Percentiles rank a stretch among this genome's conserved stretches.
Conservation (phyloP, 2,113 vertebrate genomes). For the Mungos mungo region DNA sequence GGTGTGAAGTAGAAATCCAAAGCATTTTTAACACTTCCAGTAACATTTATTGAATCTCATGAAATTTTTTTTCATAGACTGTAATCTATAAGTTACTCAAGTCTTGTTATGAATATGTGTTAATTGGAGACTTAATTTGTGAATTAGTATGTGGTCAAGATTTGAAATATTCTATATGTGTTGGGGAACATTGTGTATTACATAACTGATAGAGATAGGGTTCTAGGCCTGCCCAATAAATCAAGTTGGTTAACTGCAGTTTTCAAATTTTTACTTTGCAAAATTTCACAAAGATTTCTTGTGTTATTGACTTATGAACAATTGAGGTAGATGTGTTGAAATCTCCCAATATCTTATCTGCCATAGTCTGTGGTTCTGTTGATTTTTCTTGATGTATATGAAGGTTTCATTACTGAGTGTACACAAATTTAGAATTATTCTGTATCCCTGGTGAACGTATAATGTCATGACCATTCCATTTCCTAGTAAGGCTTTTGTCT, state of each 20-base stretch:
- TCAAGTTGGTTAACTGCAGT: neutral
- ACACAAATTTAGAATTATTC: neutral
- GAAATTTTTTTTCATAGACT: neutral
- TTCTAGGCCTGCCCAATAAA: neutral
- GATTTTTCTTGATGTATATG: neutral
- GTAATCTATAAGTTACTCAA: neutral
- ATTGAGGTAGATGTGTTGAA: neutral
- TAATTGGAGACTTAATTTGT: neutral
- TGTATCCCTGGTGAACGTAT: neutral
- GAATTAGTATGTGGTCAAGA: neutral
- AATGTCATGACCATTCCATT: neutral
- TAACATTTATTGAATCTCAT: constrained; percentile 28
- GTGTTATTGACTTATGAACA: neutral
- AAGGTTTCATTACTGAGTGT: neutral
- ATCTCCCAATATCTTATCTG: neutral
- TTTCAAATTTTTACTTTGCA: neutral
- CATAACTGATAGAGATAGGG: neutral
- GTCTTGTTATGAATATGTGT: neutral
- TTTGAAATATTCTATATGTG: constrained; percentile 32
- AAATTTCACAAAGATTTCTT: neutral
- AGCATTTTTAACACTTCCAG: neutral
- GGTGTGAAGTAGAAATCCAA: neutral
- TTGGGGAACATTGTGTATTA: neutral
- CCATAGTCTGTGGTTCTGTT: neutral
- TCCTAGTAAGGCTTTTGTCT: neutral